phyloP scores from a whole-genome alignment of 2,797 vertebrate genomes.

The Toxotes lorentzi region DNA sequence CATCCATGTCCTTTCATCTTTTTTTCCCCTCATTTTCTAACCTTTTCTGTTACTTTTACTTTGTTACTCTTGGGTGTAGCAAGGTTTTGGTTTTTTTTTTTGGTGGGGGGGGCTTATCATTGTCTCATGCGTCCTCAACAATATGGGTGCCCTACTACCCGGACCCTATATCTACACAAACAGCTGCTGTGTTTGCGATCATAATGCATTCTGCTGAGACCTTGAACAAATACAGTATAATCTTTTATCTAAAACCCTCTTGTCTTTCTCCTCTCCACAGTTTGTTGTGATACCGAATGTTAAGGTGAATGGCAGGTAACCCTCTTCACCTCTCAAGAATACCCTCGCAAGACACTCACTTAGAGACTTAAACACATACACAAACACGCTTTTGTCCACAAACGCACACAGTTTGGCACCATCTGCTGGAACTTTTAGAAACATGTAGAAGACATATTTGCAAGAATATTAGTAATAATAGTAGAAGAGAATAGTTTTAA shows the following conservation, averaged over 20 bases:
- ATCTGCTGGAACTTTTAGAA: conserved; percentile 70
- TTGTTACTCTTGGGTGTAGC: not conserved
- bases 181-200: conserved; percentile 2
- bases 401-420: conserved; percentile 66
- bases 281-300: conserved; percentile 36
- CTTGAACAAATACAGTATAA: conserved; percentile 18
- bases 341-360: conserved; percentile 1
- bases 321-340: conserved; percentile 29
- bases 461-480: conserved; percentile 8
- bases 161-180: conserved; percentile 20
- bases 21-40: conserved; percentile 28
- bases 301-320: conserved; percentile 40
- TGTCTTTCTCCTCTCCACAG: conserved; percentile 23
- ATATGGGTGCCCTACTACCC: not conserved
- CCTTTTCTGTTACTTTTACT: conserved; percentile 47
- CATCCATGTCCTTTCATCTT: conserved; percentile 66
- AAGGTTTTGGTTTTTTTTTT: conserved; percentile 1
- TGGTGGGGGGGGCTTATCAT: not conserved
- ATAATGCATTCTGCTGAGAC: conserved; percentile 29
- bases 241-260: conserved; percentile 28
- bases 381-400: conserved; percentile 16
- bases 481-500: not conserved
- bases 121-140: not conserved
- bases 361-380: not conserved
- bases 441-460: conserved; percentile 9